A percentile compares a stretch with the other conserved stretches of the same genome.
These are phyloP conservation scores for Pelodiscus sinensis DNA, from an alignment of 2,113 vertebrate species.

Conservation along the genomic window DNA sequence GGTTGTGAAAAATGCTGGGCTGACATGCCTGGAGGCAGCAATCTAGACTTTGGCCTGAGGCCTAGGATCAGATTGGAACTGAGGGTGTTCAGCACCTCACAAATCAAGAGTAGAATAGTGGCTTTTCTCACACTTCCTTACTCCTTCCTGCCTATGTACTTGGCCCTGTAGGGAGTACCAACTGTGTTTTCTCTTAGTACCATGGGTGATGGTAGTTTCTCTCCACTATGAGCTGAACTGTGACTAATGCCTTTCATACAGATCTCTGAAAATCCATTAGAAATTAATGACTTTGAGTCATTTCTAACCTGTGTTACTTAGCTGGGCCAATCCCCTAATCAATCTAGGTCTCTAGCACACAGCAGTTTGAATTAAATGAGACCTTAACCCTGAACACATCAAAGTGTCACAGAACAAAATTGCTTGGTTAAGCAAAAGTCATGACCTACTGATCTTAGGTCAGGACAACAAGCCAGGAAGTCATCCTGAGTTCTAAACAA, in stretches of 20 bases:
- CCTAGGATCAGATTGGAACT: background rate
- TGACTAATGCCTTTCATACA: background rate
- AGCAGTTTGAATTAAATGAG: background rate
- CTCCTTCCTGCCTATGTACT: background rate
- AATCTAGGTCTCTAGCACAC: background rate
- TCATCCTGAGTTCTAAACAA: too few species aligned
- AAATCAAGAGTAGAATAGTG: accelerated
- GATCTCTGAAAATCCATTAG: background rate
- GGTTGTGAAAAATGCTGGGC: accelerated
- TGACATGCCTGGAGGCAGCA: accelerated
- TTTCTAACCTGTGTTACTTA: background rate
- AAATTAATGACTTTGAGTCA: background rate
- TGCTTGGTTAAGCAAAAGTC: background rate
- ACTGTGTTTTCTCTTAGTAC: background rate
- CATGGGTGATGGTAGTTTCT: accelerated
- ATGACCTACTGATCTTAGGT: background rate
- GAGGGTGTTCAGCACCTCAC: background rate
- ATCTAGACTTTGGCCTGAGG: background rate
- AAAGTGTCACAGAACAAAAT: background rate
- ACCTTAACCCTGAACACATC: background rate
- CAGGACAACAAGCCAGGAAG: background rate
- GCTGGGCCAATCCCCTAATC: background rate
- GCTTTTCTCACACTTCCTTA: background rate
- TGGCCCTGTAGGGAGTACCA: background rate
- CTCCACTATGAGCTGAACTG: background rate